Evolutionary conservation across 1,140 invertebrate genomes (phyloP).

Genomic region (Camponotus vicinus): DNA sequence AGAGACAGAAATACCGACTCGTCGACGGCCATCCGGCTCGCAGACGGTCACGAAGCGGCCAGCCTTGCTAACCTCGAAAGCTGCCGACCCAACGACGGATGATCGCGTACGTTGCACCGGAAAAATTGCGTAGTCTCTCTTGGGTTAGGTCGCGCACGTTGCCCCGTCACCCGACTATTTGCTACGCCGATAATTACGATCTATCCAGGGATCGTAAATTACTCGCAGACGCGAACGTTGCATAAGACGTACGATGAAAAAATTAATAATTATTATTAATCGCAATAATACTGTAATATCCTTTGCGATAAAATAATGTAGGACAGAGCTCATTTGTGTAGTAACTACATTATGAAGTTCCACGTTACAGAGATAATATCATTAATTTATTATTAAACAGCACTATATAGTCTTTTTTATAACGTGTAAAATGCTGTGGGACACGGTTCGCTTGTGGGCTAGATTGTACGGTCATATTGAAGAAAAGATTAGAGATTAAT

Average conservation of each 20-base stretch:
- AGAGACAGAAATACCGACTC: slow-evolving; percentile 39
- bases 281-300: neutral
- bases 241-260: neutral
- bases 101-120: slow-evolving; percentile 26
- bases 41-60: slow-evolving; percentile 42
- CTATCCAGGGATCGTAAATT: slow-evolving; percentile 8
- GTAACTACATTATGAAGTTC: slow-evolving; percentile 3
- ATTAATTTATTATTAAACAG: slow-evolving; percentile 40
- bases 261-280: slow-evolving; percentile 22
- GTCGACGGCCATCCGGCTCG: slow-evolving; percentile 40
- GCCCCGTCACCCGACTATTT: neutral
- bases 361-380: slow-evolving; percentile 20
- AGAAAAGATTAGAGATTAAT: neutral
- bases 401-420: neutral
- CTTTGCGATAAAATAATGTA: neutral
- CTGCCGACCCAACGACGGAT: slow-evolving; percentile 16
- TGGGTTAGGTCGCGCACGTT: slow-evolving; percentile 52
- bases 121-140: slow-evolving; percentile 52
- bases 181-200: neutral
- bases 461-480: neutral
- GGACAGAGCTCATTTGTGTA: neutral
- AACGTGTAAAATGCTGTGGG: neutral
- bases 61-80: slow-evolving; percentile 46
- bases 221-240: neutral
- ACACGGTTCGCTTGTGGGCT: neutral